phyloP scores from a whole-genome alignment of 2,888 invertebrate species.

The Oscheius sp. region DNA sequence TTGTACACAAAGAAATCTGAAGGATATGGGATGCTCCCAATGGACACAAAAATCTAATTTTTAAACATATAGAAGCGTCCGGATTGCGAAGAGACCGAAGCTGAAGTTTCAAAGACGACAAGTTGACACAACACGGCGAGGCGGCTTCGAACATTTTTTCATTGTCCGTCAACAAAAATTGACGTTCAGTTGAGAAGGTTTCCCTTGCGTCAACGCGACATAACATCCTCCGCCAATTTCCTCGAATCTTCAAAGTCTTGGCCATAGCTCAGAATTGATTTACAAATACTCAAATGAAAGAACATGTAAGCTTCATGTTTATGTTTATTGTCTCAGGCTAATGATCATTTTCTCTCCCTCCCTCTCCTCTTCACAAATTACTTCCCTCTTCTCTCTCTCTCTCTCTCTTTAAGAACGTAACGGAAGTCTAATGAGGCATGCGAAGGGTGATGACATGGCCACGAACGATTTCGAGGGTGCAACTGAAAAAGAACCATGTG shows the following conservation, averaged over 20 bases:
- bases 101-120: too few relatives aligned
- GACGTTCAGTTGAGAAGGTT: constrained; percentile 5
- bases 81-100: too few relatives aligned
- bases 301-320: too few relatives aligned
- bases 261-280: constrained; percentile 2
- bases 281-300: not conserved
- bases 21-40: too few relatives aligned
- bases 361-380: not conserved
- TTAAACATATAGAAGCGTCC: too few relatives aligned
- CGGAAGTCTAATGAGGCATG: constrained; percentile 40
- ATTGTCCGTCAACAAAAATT: constrained; percentile 14
- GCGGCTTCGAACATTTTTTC: too few relatives aligned
- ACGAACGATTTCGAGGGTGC: constrained; percentile 45
- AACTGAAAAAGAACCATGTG: constrained; percentile 37
- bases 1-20: too few relatives aligned
- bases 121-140: too few relatives aligned
- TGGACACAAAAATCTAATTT: too few relatives aligned
- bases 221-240: not conserved
- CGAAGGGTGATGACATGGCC: constrained; percentile 54
- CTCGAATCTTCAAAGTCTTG: too few relatives aligned
- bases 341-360: too few relatives aligned
- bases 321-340: too few relatives aligned
- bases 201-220: constrained; percentile 10
- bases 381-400: not conserved
- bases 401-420: constrained; percentile 1